These are phyloP conservation scores for Phthorimaea operculella DNA, from an alignment of 1,140 invertebrate species.

Conservation along the genomic window DNA sequence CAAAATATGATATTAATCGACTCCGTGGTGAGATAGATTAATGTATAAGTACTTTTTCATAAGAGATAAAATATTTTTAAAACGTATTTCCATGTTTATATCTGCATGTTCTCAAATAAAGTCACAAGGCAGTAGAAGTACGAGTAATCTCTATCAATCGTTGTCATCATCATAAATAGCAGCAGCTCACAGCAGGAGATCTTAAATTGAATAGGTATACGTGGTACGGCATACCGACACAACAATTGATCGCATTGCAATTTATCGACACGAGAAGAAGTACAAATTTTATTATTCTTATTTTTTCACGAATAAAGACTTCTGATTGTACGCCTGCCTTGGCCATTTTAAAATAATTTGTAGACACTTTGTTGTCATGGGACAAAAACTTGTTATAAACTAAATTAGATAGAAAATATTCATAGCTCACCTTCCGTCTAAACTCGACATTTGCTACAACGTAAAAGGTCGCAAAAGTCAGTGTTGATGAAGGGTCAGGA, in stretches of 20 bases:
- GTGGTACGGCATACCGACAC: slow-evolving; percentile 49
- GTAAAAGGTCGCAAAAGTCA: background rate
- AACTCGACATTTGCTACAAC: background rate
- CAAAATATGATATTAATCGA: too few relatives aligned
- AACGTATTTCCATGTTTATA: background rate
- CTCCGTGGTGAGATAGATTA: background rate
- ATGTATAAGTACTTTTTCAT: background rate
- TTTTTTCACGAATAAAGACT: too few relatives aligned
- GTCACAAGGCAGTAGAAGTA: slow-evolving; percentile 15
- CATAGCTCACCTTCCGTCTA: background rate
- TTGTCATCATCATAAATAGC: slow-evolving; percentile 54
- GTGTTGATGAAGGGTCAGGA: background rate
- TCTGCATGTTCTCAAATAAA: background rate
- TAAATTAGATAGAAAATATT: background rate
- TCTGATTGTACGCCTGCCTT: too few relatives aligned
- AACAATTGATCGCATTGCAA: slow-evolving; percentile 24
- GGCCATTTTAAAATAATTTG: too few relatives aligned
- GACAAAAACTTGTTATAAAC: background rate
- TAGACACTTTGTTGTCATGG: background rate
- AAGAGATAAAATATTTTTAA: too few relatives aligned
- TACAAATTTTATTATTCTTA: too few relatives aligned
- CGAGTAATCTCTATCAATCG: slow-evolving; percentile 44
- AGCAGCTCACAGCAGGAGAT: slow-evolving; percentile 48
- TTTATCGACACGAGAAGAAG: too few relatives aligned
- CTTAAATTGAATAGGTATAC: slow-evolving; percentile 60